phyloP scores from a whole-genome alignment of 2,797 vertebrate genomes.

The Rhinogobio ventralis region DNA sequence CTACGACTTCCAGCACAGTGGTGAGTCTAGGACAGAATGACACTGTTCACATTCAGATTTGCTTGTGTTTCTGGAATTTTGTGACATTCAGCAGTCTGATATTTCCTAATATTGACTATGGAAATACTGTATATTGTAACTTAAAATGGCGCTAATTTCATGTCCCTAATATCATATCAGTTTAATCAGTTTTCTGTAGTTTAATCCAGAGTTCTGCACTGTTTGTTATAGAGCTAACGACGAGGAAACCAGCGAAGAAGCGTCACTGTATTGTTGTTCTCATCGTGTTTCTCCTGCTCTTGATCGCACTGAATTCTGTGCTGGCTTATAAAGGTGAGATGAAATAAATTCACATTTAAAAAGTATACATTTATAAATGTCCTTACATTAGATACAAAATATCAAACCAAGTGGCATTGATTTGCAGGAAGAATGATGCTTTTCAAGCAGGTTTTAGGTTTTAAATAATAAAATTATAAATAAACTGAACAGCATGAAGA shows the following conservation, averaged over 20 bases:
- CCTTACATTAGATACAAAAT: background rate
- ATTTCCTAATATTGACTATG: background rate
- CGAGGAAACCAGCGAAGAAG: constrained; percentile 38
- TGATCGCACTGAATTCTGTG: constrained; percentile 71
- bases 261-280: constrained; percentile 59
- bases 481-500: background rate
- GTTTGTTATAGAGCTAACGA: constrained; percentile 69
- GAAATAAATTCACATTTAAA: background rate
- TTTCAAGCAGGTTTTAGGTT: background rate
- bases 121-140: background rate
- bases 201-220: background rate
- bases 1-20: constrained; percentile 60
- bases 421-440: background rate
- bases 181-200: background rate
- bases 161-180: background rate
- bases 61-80: background rate
- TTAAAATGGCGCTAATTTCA: background rate
- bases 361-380: background rate
- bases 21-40: constrained; percentile 61
- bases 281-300: constrained; percentile 75
- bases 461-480: background rate
- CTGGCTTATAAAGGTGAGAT: constrained; percentile 82
- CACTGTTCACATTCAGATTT: background rate
- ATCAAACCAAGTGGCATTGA: background rate
- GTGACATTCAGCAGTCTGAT: background rate